Evolutionary conservation across 64 coral and sea anemone species (phyloP).

Genomic region (Montipora foliosa): DNA sequence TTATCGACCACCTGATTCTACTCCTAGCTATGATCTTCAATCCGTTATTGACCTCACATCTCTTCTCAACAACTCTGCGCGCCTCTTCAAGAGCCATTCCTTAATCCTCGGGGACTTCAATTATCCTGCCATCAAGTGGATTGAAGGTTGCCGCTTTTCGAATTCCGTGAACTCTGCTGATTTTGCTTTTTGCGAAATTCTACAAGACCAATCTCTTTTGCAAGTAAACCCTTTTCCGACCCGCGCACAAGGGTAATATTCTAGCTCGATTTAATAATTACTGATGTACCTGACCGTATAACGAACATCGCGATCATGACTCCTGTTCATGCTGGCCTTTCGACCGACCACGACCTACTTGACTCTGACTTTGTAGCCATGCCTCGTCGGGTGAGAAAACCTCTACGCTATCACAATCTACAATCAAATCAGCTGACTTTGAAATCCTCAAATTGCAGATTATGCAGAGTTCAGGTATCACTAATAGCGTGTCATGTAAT

Average conservation of each 20-base stretch:
- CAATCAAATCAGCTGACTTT: neutral
- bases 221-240: conserved; percentile 15
- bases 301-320: neutral
- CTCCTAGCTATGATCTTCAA: conserved; percentile 29
- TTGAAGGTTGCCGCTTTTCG: conserved; percentile 27
- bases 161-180: conserved; percentile 31
- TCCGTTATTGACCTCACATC: neutral
- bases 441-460: neutral
- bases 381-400: neutral
- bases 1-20: conserved; percentile 10
- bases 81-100: neutral
- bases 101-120: conserved; percentile 35
- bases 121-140: conserved; percentile 10
- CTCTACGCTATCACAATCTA: neutral
- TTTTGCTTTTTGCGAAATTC: conserved; percentile 12
- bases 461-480: neutral
- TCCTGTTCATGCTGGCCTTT: conserved; percentile 3
- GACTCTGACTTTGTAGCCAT: neutral
- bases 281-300: neutral
- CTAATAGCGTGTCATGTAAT: neutral
- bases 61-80: neutral
- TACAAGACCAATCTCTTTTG: neutral
- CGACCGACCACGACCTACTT: neutral
- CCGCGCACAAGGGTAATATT: neutral
- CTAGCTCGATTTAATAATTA: neutral